Conservation (phyloP, 2,888 invertebrate genomes). For the Tenthredo mesomela region DNA sequence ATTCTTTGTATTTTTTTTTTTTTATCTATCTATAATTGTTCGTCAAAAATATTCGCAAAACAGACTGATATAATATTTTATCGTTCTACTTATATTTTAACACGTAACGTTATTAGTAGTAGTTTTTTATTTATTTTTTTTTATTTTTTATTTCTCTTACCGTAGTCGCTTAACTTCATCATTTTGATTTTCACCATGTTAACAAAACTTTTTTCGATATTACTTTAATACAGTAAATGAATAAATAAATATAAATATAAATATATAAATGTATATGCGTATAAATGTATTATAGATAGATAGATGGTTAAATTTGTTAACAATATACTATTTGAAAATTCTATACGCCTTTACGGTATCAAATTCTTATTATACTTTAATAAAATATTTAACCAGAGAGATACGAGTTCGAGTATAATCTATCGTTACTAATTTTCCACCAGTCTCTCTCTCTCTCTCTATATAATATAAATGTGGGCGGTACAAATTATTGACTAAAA, state of each 20-base stretch:
- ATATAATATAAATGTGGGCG: constrained; percentile 57
- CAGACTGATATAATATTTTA: background rate
- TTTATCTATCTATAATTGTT: too few relatives aligned
- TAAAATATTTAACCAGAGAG: background rate
- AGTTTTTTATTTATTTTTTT: background rate
- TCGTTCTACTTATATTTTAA: background rate
- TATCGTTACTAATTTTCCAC: constrained; percentile 19
- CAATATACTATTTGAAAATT: background rate
- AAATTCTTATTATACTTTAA: background rate
- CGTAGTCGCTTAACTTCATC: background rate
- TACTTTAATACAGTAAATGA: background rate
- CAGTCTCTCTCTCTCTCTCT: too few relatives aligned
- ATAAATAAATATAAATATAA: background rate
- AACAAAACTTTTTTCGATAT: background rate
- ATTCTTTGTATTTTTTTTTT: background rate
- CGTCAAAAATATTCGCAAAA: background rate
- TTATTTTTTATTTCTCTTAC: background rate
- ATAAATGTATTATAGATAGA: background rate
- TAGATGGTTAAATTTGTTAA: background rate
- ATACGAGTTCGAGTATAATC: background rate
- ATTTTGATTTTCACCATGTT: background rate
- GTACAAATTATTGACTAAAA: constrained; percentile 71
- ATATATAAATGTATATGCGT: too few relatives aligned
- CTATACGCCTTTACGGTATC: background rate
- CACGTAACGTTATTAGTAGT: background rate